Percentiles rank a stretch among this genome's conserved stretches.
phyloP scores from a whole-genome alignment of 1,140 invertebrate genomes.

The Aphaenogaster floridana region DNA sequence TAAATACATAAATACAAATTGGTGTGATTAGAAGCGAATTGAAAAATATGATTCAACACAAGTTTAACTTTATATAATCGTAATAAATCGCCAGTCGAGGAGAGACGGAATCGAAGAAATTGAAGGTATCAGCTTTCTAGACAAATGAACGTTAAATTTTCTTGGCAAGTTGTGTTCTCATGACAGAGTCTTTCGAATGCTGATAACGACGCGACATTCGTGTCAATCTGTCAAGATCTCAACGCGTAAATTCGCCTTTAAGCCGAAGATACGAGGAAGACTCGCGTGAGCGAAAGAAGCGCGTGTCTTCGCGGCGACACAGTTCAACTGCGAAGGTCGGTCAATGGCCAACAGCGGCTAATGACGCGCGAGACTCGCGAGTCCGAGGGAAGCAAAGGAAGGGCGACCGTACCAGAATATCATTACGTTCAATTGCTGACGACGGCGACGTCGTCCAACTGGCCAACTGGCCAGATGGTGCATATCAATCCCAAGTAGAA shows the following conservation, averaged over 20 bases:
- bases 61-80: not conserved
- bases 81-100: not conserved
- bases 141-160: not conserved
- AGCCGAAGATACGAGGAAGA: slow-evolving; percentile 26
- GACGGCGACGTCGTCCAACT: slow-evolving; percentile 55
- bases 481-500: slow-evolving; percentile 34
- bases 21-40: not conserved
- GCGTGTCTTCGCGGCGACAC: slow-evolving; percentile 64
- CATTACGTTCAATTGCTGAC: slow-evolving; percentile 74
- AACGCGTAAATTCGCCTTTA: slow-evolving; percentile 39
- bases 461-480: slow-evolving; percentile 69
- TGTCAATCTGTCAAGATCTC: not conserved
- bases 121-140: not conserved
- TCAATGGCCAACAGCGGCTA: slow-evolving; percentile 75
- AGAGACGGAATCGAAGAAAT: not conserved
- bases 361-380: slow-evolving; percentile 33
- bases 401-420: slow-evolving; percentile 72
- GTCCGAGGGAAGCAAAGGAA: slow-evolving; percentile 13
- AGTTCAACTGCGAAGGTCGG: slow-evolving; percentile 79
- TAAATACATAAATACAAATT: not conserved
- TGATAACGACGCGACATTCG: not conserved
- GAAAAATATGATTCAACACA: not conserved
- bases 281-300: slow-evolving; percentile 38
- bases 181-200: not conserved
- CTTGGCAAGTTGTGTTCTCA: not conserved